phyloP scores from a whole-genome alignment of 2,113 vertebrate genomes.

The Piliocolobus tephrosceles region DNA sequence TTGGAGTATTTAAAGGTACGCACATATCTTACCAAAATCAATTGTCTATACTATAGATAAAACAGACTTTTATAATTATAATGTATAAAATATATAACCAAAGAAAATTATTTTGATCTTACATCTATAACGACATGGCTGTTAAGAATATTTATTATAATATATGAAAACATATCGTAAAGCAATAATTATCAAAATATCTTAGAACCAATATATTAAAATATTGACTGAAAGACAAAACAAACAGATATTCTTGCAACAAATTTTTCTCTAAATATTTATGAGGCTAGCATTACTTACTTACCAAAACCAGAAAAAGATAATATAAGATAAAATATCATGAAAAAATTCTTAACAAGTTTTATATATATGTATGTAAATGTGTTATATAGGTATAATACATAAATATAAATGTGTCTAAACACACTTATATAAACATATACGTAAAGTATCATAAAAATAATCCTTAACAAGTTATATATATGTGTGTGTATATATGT shows the following conservation, averaged over 20 bases:
- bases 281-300: background rate
- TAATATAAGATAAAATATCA: background rate
- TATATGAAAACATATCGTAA: background rate
- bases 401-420: background rate
- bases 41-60: background rate
- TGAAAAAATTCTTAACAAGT: background rate
- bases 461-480: background rate
- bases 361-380: background rate
- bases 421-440: background rate
- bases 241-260: background rate
- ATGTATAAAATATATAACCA: background rate
- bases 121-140: background rate
- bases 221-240: background rate
- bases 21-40: background rate
- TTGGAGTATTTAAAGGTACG: background rate
- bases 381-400: background rate
- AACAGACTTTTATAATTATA: background rate
- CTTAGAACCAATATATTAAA: background rate
- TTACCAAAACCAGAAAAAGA: background rate
- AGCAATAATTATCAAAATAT: background rate
- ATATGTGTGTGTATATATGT: background rate
- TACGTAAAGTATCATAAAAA: background rate
- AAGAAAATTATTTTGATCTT: background rate
- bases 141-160: background rate
- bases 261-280: conserved; percentile 10